Evolutionary conservation across 2,113 vertebrate genomes (phyloP).

Genomic region (Neofelis nebulosa): DNA sequence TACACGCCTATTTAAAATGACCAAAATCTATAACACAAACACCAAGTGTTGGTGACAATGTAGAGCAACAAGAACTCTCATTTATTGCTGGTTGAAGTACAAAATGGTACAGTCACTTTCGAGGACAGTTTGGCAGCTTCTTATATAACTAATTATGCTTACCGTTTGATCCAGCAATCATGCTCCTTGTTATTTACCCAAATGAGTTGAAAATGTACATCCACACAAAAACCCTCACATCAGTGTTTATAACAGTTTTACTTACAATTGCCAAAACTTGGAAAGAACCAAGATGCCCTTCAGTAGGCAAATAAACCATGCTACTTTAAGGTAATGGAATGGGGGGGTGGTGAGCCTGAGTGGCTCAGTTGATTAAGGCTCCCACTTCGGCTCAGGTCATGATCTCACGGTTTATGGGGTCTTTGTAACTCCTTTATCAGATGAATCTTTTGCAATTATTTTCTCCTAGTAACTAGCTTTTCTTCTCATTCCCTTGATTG

Average conservation of each 20-base stretch:
- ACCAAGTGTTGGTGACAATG: neutral
- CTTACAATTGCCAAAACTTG: neutral
- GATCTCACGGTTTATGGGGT: too few relatives aligned
- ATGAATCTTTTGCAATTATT: too few relatives aligned
- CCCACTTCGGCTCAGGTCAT: too few relatives aligned
- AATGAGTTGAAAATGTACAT: neutral
- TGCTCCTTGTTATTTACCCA: neutral
- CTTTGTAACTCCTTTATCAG: too few relatives aligned
- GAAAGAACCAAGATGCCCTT: neutral
- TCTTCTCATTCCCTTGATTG: too few relatives aligned
- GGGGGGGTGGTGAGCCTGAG: too few relatives aligned
- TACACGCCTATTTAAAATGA: neutral
- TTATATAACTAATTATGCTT: neutral
- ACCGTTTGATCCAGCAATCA: neutral
- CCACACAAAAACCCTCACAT: neutral
- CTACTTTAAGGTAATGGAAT: neutral
- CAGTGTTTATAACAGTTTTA: neutral
- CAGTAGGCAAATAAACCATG: neutral
- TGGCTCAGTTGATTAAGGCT: too few relatives aligned
- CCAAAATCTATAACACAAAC: neutral
- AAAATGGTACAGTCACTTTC: neutral
- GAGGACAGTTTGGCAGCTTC: neutral
- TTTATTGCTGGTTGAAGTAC: neutral
- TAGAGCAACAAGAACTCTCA: neutral
- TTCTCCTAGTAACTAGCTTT: too few relatives aligned